phyloP scores from a whole-genome alignment of 2,113 vertebrate genomes.

The Silurus glanis region DNA sequence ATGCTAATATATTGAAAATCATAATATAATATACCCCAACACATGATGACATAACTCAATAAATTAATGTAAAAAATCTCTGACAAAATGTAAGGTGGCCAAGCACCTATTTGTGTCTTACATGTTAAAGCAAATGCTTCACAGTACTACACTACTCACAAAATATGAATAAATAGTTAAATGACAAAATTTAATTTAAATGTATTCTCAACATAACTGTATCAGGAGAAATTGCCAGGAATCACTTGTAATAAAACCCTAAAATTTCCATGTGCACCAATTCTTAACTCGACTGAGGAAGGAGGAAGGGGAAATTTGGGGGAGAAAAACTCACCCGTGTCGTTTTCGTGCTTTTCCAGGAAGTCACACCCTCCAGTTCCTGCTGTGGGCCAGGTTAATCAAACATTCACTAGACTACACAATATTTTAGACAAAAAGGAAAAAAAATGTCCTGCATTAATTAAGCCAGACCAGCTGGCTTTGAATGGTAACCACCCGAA shows the following conservation, averaged over 20 bases:
- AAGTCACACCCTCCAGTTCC: conserved; percentile 91
- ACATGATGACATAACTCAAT: neutral
- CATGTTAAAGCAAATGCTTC: neutral
- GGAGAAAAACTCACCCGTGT: conserved; percentile 89
- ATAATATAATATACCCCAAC: neutral
- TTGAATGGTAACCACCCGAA: conserved; percentile 92
- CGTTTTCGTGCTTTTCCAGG: conserved; percentile 88
- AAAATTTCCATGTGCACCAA: conserved; percentile 57
- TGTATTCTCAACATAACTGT: neutral
- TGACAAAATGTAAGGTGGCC: neutral
- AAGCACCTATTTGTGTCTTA: neutral
- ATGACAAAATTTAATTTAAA: neutral
- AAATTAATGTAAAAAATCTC: neutral
- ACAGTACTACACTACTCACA: neutral
- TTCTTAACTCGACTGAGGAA: conserved; percentile 42
- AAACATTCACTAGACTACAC: conserved; percentile 76
- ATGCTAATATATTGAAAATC: neutral
- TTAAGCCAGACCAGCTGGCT: conserved; percentile 99
- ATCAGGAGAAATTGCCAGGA: conserved; percentile 3
- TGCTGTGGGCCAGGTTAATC: conserved; percentile 86
- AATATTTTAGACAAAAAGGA: conserved; percentile 58
- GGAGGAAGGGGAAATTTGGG: conserved; percentile 57
- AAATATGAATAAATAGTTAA: neutral
- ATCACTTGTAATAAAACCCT: neutral
- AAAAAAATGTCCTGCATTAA: conserved; percentile 75